Percentiles rank a stretch among this genome's conserved stretches.
phyloP scores from a whole-genome alignment of 2,797 vertebrate species.

The Nyctibius grandis region DNA sequence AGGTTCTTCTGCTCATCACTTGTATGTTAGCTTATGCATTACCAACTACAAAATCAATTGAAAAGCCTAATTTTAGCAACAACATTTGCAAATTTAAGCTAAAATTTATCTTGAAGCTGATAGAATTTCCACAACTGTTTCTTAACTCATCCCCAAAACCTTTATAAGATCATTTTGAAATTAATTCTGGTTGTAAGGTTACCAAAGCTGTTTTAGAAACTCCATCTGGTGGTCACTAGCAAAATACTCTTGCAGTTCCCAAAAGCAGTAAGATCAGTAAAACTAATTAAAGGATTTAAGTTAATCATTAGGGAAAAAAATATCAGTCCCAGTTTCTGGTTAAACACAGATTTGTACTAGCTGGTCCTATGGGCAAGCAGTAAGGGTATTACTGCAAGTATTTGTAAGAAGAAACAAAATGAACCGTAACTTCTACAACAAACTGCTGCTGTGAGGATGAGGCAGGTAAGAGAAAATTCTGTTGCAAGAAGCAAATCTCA shows the following conservation, averaged over 20 bases:
- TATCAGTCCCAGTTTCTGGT: background rate
- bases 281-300: background rate
- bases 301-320: background rate
- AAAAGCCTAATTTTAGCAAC: background rate
- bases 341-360: background rate
- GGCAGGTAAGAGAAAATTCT: background rate
- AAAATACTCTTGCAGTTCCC: background rate
- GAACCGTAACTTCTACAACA: background rate
- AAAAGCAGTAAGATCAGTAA: background rate
- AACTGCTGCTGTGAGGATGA: background rate
- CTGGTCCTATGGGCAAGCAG: background rate
- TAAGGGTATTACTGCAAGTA: background rate
- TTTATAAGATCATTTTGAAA: background rate
- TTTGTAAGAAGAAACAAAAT: background rate
- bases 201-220: constrained; percentile 13
- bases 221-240: constrained; percentile 49
- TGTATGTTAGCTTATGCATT: background rate
- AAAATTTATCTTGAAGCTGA: background rate
- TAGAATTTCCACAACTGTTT: background rate
- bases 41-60: background rate
- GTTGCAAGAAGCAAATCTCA: background rate
- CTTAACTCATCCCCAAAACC: background rate
- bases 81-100: background rate
- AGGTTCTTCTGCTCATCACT: background rate
- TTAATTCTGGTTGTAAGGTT: background rate